Evolutionary conservation across 2,113 vertebrate species (phyloP).

Genomic region (Microtus pennsylvanicus): DNA sequence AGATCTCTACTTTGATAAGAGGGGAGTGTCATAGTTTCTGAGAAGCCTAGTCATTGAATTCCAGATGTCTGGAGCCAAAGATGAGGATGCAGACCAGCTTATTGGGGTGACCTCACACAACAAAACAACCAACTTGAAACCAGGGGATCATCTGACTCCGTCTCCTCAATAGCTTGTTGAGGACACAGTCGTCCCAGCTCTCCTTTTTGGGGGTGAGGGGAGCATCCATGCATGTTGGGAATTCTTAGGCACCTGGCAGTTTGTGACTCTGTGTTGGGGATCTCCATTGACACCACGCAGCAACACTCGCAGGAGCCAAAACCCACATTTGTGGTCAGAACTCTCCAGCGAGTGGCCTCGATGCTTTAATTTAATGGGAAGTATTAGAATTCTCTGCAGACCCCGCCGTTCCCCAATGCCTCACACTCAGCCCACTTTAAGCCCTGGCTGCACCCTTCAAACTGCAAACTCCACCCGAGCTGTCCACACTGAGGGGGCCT

Average conservation of each 20-base stretch:
- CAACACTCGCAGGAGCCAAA: background rate
- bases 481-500: background rate
- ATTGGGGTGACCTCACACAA: background rate
- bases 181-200: background rate
- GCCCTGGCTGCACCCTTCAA: background rate
- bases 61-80: background rate
- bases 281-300: background rate
- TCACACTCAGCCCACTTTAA: background rate
- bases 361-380: background rate
- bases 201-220: background rate
- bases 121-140: background rate
- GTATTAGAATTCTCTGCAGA: background rate
- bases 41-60: background rate
- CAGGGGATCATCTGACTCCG: background rate
- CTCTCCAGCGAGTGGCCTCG: background rate
- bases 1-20: background rate
- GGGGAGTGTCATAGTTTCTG: background rate
- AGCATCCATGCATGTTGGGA: background rate
- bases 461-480: background rate
- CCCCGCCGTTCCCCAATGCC: background rate
- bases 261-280: background rate
- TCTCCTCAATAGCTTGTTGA: background rate
- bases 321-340: background rate
- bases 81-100: background rate
- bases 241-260: background rate